Conservation (phyloP, 2,113 vertebrate genomes). For the Platycercus adscitus region DNA sequence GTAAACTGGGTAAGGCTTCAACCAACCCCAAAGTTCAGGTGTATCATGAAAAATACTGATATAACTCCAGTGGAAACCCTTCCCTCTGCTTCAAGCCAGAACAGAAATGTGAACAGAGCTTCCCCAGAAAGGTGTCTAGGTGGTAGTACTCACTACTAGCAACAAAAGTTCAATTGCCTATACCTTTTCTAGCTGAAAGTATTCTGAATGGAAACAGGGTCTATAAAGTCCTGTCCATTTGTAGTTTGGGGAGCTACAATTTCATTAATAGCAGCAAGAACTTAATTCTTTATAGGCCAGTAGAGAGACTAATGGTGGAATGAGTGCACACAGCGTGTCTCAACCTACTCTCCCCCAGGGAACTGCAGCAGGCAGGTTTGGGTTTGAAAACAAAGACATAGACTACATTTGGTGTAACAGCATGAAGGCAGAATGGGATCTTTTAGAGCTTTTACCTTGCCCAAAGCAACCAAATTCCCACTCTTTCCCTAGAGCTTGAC, state of each 20-base stretch:
- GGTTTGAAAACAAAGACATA: not conserved
- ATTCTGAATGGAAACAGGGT: not conserved
- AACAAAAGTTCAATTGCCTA: not conserved
- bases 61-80: not conserved
- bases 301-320: not conserved
- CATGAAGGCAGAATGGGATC: not conserved
- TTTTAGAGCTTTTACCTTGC: not conserved
- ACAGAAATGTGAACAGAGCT: not conserved
- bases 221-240: not conserved
- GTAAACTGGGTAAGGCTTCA: not conserved
- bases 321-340: not conserved
- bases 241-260: not conserved
- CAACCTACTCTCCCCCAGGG: not conserved
- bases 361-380: not conserved
- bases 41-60: not conserved
- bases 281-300: not conserved
- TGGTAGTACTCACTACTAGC: not conserved
- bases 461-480: not conserved
- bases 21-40: not conserved
- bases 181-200: not conserved
- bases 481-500: not conserved
- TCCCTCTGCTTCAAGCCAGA: not conserved
- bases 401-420: not conserved
- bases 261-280: not conserved
- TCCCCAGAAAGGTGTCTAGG: not conserved